These are phyloP conservation scores for Philhelius pedissequus DNA, from an alignment of 2,888 invertebrate species.

Conservation along the genomic window DNA sequence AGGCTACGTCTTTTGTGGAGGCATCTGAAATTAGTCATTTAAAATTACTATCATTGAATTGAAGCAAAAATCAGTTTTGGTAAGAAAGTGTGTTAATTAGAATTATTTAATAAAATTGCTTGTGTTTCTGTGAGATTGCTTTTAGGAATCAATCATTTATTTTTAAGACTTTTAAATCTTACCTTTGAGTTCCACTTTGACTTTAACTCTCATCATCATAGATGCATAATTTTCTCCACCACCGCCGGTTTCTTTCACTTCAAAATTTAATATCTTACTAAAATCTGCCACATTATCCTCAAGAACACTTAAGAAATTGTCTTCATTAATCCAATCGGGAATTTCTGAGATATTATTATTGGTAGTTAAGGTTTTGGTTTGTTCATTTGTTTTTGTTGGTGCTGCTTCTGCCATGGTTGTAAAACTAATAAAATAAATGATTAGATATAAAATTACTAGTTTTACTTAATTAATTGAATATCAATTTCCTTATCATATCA, in stretches of 20 bases:
- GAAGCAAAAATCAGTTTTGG: no score
- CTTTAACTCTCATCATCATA: constrained; percentile 70
- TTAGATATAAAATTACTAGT: not conserved
- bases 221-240: constrained; percentile 75
- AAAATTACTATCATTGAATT: not conserved
- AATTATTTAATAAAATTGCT: no score
- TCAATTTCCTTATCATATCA: no score
- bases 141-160: no score
- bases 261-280: constrained; percentile 69
- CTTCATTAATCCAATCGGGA: constrained; percentile 56
- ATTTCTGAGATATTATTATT: not conserved
- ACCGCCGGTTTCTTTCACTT: constrained; percentile 68
- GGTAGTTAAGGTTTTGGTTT: not conserved
- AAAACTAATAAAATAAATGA: not conserved
- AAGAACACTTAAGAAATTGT: constrained; percentile 70
- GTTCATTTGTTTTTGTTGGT: not conserved
- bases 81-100: no score
- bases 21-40: constrained; percentile 58
- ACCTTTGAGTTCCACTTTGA: constrained; percentile 71
- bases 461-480: no score
- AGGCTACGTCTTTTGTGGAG: constrained; percentile 64
- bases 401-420: constrained; percentile 13
- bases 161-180: not conserved
- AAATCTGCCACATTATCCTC: constrained; percentile 69
- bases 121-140: no score